A percentile compares a stretch with the other conserved stretches of the same genome.
Evolutionary conservation across 2,888 invertebrate genomes (phyloP).

Genomic region (Tineola bisselliella): DNA sequence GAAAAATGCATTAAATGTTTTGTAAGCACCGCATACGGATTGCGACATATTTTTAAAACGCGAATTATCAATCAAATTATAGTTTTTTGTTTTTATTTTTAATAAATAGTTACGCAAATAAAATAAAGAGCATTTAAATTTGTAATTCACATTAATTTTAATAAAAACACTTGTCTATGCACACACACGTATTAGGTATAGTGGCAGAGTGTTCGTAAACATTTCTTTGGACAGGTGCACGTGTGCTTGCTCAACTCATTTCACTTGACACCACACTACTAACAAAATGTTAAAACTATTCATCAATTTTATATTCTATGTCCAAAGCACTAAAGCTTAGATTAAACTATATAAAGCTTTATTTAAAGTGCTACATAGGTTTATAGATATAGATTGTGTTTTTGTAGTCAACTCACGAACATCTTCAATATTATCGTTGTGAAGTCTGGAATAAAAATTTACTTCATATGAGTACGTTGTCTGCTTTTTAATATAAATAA

Average conservation of each 20-base stretch:
- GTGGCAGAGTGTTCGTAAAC: background rate
- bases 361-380: background rate
- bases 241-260: constrained; percentile 48
- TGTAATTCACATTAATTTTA: too few species aligned
- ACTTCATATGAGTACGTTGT: background rate
- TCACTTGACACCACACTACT: constrained; percentile 17
- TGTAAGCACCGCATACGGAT: too few species aligned
- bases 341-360: background rate
- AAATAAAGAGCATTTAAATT: too few species aligned
- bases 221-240: constrained; percentile 55
- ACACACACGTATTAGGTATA: background rate
- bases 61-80: too few species aligned
- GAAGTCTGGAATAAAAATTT: background rate
- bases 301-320: background rate
- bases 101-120: too few species aligned
- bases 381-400: background rate
- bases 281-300: background rate
- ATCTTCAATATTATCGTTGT: background rate
- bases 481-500: background rate
- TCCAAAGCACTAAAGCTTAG: background rate
- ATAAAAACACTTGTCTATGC: too few species aligned
- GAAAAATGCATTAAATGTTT: too few species aligned
- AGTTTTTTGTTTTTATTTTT: too few species aligned
- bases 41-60: too few species aligned
- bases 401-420: background rate